These are phyloP conservation scores for Zelostemma sp. DNA, from an alignment of 1,140 invertebrate species.

Conservation along the genomic window DNA sequence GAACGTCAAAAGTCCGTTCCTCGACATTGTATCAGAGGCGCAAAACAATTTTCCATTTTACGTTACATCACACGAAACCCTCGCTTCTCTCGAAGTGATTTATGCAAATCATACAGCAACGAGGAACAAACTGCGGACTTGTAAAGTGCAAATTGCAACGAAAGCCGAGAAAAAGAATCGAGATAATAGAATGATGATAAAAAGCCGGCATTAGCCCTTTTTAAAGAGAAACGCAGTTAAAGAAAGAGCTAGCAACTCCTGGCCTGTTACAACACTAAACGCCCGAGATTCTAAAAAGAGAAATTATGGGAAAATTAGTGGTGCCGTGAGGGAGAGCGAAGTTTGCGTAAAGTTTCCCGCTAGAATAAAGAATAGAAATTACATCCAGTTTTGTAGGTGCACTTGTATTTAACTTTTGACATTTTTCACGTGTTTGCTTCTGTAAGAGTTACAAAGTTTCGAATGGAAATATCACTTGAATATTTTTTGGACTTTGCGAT, in stretches of 20 bases:
- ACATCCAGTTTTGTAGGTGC: neutral
- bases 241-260: neutral
- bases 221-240: slow-evolving; percentile 6
- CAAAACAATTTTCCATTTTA: neutral
- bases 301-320: neutral
- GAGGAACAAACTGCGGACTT: slow-evolving; percentile 6
- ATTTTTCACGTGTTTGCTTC: neutral
- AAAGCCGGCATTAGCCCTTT: slow-evolving; percentile 19
- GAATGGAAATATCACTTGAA: neutral
- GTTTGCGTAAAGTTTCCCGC: neutral
- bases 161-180: slow-evolving; percentile 11
- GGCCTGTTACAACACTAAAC: neutral
- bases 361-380: neutral
- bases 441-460: neutral
- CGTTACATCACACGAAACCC: slow-evolving; percentile 4
- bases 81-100: slow-evolving; percentile 1
- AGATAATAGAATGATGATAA: slow-evolving; percentile 4
- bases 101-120: slow-evolving; percentile 16
- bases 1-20: neutral
- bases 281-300: neutral
- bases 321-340: neutral
- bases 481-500: too few species aligned
- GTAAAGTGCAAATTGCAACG: slow-evolving; percentile 4
- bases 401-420: neutral
- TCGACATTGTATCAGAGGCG: slow-evolving; percentile 2